Conservation (phyloP, 2,888 invertebrate species). For the Dendrolimus pini region DNA sequence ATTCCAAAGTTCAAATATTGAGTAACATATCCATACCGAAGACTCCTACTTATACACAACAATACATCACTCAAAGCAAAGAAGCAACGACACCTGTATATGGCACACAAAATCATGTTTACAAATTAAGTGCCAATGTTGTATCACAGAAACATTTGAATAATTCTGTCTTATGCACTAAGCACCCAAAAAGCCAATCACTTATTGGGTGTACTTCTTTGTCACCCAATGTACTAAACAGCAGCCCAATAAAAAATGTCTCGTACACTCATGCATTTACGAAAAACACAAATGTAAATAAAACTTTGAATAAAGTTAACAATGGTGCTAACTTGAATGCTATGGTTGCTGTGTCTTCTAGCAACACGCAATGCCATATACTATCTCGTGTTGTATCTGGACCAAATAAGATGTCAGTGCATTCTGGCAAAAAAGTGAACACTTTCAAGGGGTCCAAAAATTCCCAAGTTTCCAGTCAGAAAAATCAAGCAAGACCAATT, state of each 20-base stretch:
- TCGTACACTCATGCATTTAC: constrained; percentile 61
- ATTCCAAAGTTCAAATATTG: constrained; percentile 69
- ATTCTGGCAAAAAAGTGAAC: constrained; percentile 61
- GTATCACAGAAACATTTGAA: constrained; percentile 54
- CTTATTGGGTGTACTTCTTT: constrained; percentile 56
- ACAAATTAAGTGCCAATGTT: constrained; percentile 57
- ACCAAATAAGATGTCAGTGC: constrained; percentile 68
- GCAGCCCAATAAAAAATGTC: constrained; percentile 60
- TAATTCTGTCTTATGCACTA: constrained; percentile 59
- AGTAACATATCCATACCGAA: constrained; percentile 70
- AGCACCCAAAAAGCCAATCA: constrained; percentile 58
- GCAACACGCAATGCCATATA: constrained; percentile 65
- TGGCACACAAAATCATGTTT: constrained; percentile 61
- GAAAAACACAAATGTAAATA: constrained; percentile 60
- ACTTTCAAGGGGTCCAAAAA: constrained; percentile 57
- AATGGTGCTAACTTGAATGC: constrained; percentile 70
- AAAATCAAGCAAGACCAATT: constrained; percentile 68
- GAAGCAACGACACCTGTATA: constrained; percentile 56
- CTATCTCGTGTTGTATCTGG: constrained; percentile 67
- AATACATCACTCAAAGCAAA: constrained; percentile 53
- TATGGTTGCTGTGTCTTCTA: constrained; percentile 56
- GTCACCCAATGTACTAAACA: constrained; percentile 51
- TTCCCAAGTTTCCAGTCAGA: constrained; percentile 48
- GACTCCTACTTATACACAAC: constrained; percentile 54
- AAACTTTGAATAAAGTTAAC: constrained; percentile 58